Conservation (phyloP, 92 coral and sea anemone species). For the Zoanthus solanderi region DNA sequence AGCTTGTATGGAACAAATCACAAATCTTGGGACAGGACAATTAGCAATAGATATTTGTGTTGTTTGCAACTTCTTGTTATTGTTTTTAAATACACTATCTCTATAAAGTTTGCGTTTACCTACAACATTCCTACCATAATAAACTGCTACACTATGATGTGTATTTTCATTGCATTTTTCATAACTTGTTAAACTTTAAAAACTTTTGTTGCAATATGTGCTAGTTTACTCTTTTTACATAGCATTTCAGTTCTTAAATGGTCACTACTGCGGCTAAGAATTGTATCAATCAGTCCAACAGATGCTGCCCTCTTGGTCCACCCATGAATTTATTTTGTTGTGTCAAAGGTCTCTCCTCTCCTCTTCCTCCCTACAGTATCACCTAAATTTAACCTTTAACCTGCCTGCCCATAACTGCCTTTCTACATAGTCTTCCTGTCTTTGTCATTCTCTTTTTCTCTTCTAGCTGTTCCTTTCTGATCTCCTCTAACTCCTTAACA, state of each 20-base stretch:
- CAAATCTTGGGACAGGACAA: not conserved
- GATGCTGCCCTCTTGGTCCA: conserved; percentile 34
- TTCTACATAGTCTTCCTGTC: not conserved
- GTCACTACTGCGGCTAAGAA: not conserved
- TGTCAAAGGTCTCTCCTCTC: conserved; percentile 56
- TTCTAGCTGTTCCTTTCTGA: not conserved
- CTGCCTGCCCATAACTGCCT: not conserved
- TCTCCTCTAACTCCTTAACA: not conserved
- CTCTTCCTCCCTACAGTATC: conserved; percentile 49
- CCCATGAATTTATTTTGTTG: conserved; percentile 54
- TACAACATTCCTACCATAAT: not conserved
- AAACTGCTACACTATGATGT: not conserved
- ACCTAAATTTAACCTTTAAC: not conserved
- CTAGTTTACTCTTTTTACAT: not conserved
- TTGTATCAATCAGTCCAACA: conserved; percentile 53
- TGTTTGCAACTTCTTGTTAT: not conserved
- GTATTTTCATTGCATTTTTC: not conserved
- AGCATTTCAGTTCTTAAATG: not conserved
- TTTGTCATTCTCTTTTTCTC: not conserved
- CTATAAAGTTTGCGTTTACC: conserved; percentile 2
- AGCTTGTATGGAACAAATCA: conserved; percentile 2
- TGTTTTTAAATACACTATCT: not conserved
- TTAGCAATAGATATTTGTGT: not conserved
- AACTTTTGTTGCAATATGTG: not conserved
- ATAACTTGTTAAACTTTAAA: not conserved